phyloP scores from a whole-genome alignment of 1,140 invertebrate species.

The Penaeus indicus region DNA sequence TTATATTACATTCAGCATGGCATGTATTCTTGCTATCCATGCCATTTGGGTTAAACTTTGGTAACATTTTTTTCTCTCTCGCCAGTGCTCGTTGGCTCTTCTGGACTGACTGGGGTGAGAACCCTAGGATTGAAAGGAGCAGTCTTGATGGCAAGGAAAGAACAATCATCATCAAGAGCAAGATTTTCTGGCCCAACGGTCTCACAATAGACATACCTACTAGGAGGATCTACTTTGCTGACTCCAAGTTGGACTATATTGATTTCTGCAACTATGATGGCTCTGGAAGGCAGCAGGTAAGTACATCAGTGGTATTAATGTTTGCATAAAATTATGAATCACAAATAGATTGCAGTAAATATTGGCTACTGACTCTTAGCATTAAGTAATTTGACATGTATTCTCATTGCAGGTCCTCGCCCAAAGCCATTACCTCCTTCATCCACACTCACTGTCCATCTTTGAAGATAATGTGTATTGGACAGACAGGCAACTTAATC shows the following conservation, averaged over 20 bases:
- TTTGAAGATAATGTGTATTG: slow-evolving; percentile 91
- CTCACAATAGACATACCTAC: slow-evolving; percentile 94
- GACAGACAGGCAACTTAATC: slow-evolving; percentile 94
- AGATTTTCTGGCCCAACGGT: slow-evolving; percentile 99
- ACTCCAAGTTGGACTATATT: slow-evolving; percentile 97
- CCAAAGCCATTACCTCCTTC: slow-evolving; percentile 90
- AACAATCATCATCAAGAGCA: slow-evolving; percentile 90
- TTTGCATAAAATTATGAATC: neutral
- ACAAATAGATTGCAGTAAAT: neutral
- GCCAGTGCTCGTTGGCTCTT: slow-evolving; percentile 85
- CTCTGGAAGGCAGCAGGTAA: slow-evolving; percentile 83
- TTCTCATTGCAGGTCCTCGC: slow-evolving; percentile 76
- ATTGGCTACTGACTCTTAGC: slow-evolving; percentile 59
- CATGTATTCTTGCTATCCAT: no score
- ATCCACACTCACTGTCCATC: slow-evolving; percentile 93
- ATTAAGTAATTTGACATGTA: neutral
- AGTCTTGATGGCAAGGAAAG: slow-evolving; percentile 95
- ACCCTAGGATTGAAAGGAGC: slow-evolving; percentile 94
- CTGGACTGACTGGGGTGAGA: slow-evolving; percentile 99
- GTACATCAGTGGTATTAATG: neutral
- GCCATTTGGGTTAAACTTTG: neutral
- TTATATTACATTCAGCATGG: no score
- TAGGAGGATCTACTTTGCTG: slow-evolving; percentile 95
- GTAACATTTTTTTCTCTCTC: neutral
- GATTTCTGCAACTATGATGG: slow-evolving; percentile 99